Evolutionary conservation across 2,113 vertebrate genomes (phyloP), one percentile per base, ranked within the genome.

Genomic region (Notothenia rossii): DNA sequence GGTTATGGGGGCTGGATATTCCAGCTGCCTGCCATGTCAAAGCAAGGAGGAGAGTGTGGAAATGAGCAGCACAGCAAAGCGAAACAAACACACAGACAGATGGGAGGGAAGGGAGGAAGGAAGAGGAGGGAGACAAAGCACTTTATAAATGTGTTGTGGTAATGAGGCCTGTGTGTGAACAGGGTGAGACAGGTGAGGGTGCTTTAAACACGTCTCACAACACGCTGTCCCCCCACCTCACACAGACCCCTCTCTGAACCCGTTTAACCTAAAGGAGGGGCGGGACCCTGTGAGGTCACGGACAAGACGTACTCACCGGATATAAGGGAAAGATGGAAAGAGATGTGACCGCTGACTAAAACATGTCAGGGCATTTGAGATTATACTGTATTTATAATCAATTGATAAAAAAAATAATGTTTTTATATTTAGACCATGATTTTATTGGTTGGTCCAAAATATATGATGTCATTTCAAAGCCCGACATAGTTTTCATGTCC

Each of bases 1-100:
- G 86, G 81, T 89, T 91, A 85, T 18, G 69, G 81, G 36, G 84
- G 56, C 80, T 90, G 81, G 78, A 86, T 85, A 85, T 84, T 88
- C 86, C 87, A 71, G 85, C 81, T 85, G 86, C 77, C 89, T 90
- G 88, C 75, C 83, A 72, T 77, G 90, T 92, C 84, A 90, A 88
- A 90, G 80, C 72, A 25, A 25, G 63, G 69, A 75, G 72, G 62
- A 15, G 77, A 83, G 69, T 22, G 89, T 56, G 74, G 88, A 92
- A 91, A 91, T 83, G 86, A 93, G 81, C 66, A 29, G 75, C 73
- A 77, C 48, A 73, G 83, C 78, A 83, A 85, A 91, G 81, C 7
- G 65, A 75, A 85, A 84, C 68, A 82, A 86, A 88, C 84, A 84
- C 61, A 43, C 36, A 56, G 40, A 36, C 61, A 64, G 59, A 78